These are phyloP conservation scores for Ochropleura plecta DNA, from an alignment of 2,888 invertebrate genomes.

Conservation along the genomic window DNA sequence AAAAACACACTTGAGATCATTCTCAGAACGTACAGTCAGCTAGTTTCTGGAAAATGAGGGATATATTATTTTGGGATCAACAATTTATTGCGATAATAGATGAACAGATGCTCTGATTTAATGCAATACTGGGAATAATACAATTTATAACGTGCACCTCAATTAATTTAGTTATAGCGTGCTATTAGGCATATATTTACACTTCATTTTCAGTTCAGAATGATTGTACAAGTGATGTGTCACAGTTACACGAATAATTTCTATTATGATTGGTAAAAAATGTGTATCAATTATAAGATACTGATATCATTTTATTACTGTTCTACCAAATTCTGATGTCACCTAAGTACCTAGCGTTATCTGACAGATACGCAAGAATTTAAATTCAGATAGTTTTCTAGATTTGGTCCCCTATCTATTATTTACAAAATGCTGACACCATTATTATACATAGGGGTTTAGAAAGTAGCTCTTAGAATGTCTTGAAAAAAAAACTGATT, in stretches of 20 bases:
- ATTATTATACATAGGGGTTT: neutral
- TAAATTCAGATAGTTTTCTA: neutral
- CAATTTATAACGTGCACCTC: conserved; percentile 22
- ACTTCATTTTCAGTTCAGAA: neutral
- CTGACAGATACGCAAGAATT: neutral
- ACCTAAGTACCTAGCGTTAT: neutral
- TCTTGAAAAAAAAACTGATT: neutral
- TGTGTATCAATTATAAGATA: neutral
- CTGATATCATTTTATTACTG: neutral
- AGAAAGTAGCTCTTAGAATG: neutral
- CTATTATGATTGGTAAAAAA: neutral
- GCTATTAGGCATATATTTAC: neutral
- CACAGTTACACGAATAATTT: neutral
- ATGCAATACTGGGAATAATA: conserved; percentile 42
- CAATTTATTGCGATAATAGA: conserved; percentile 52
- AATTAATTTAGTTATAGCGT: neutral
- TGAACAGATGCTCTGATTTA: conserved; percentile 27
- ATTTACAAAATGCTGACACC: neutral
- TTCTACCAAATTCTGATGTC: neutral
- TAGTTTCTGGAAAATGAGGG: conserved; percentile 32
- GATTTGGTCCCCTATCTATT: neutral
- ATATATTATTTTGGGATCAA: conserved; percentile 57
- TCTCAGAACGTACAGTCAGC: conserved; percentile 50
- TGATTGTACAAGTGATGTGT: neutral
- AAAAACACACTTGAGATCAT: conserved; percentile 35